These are phyloP conservation scores for Anhinga rufa DNA, from an alignment of 2,113 vertebrate species.

Conservation along the genomic window DNA sequence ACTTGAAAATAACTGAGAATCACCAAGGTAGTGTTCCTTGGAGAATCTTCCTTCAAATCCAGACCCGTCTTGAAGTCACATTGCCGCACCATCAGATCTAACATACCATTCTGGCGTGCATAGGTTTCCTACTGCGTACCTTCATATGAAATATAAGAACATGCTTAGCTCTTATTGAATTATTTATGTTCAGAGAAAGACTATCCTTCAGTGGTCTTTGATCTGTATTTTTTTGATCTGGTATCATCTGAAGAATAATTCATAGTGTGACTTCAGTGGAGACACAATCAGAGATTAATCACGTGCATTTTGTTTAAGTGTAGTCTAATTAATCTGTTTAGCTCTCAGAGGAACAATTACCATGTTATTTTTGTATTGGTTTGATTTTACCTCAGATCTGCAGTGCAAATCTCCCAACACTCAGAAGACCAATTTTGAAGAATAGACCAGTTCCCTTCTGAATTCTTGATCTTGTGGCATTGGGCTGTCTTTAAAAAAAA, in stretches of 20 bases:
- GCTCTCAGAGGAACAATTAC: background rate
- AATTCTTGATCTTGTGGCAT: background rate
- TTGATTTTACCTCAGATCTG: background rate
- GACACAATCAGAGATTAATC: background rate
- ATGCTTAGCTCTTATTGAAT: background rate
- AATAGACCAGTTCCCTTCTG: background rate
- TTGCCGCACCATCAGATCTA: background rate
- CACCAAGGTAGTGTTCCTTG: background rate
- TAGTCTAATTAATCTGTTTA: constrained; percentile 7
- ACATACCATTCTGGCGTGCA: fast-evolving
- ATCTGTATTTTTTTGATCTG: background rate
- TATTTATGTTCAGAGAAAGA: background rate
- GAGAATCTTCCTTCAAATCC: background rate
- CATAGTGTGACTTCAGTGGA: background rate
- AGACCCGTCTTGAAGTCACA: background rate
- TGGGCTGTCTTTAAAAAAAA: background rate
- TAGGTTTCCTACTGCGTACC: background rate
- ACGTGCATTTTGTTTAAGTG: background rate
- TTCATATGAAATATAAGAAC: background rate
- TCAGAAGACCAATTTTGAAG: background rate
- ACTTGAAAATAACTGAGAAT: background rate
- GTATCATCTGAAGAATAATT: background rate
- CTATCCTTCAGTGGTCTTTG: background rate
- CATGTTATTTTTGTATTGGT: background rate
- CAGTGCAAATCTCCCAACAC: background rate